Conservation (phyloP, 2,113 vertebrate genomes). For the Megaceryle maxima region DNA sequence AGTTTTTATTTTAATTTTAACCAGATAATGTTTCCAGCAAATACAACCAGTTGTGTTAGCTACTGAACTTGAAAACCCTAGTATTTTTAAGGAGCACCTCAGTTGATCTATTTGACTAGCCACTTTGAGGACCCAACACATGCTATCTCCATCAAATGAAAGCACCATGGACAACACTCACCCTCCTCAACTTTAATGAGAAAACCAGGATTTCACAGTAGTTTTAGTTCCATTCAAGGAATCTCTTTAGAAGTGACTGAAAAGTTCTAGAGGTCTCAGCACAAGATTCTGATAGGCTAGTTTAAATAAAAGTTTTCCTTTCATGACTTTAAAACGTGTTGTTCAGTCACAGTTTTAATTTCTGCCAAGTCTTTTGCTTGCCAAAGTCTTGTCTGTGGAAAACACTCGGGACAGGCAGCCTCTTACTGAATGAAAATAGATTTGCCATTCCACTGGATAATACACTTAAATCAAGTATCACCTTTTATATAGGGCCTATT, state of each 20-base stretch:
- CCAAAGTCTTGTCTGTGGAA: neutral
- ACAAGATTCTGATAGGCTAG: neutral
- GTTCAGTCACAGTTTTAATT: conserved; percentile 1
- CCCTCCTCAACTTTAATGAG: neutral
- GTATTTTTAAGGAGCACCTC: neutral
- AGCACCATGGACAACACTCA: neutral
- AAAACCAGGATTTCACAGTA: neutral
- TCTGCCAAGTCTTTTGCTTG: conserved; percentile 2
- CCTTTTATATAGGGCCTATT: neutral
- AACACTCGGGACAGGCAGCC: neutral
- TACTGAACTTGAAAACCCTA: neutral
- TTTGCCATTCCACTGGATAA: neutral
- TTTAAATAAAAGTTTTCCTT: conserved; percentile 29
- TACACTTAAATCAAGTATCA: neutral
- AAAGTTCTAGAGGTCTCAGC: conserved; percentile 15
- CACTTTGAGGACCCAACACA: neutral
- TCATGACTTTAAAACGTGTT: neutral
- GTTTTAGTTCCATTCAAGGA: conserved; percentile 3
- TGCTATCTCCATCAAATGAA: neutral
- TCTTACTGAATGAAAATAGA: neutral
- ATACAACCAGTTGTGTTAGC: neutral
- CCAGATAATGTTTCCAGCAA: neutral
- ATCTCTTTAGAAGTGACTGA: conserved; percentile 11
- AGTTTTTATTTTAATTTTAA: neutral
- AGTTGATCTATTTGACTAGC: neutral